Evolutionary conservation across 2,113 vertebrate genomes (phyloP).

Genomic region (Xenus cinereus): DNA sequence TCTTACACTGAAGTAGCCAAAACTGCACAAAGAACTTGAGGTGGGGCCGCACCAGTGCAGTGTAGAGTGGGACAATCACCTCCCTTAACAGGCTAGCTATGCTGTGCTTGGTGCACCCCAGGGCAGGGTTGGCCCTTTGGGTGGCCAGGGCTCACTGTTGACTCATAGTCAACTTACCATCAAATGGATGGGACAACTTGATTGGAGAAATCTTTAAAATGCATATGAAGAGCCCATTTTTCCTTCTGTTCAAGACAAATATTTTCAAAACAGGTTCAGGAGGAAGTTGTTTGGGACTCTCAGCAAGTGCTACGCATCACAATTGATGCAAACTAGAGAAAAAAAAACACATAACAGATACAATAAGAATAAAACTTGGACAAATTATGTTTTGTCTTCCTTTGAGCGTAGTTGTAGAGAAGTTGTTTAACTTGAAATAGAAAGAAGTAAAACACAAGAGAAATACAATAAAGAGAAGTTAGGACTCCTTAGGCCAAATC

Average conservation of each 20-base stretch:
- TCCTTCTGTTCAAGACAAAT: background rate
- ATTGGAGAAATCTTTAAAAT: background rate
- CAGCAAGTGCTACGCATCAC: background rate
- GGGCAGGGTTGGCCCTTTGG: background rate
- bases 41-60: no score
- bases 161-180: background rate
- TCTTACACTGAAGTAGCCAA: background rate
- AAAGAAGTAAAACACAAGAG: no score
- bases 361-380: background rate
- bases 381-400: no score
- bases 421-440: no score
- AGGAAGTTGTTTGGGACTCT: background rate
- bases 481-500: no score
- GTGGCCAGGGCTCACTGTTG: background rate
- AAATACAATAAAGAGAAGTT: no score
- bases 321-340: background rate
- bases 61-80: background rate
- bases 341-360: background rate
- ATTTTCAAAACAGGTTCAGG: background rate
- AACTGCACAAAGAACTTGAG: background rate
- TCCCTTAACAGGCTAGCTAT: fast-evolving
- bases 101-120: no score
- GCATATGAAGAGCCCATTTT: background rate
- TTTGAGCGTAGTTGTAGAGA: no score
- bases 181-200: background rate